Conservation (phyloP, 1,140 invertebrate species). For the Drosophila pseudoananassae region DNA sequence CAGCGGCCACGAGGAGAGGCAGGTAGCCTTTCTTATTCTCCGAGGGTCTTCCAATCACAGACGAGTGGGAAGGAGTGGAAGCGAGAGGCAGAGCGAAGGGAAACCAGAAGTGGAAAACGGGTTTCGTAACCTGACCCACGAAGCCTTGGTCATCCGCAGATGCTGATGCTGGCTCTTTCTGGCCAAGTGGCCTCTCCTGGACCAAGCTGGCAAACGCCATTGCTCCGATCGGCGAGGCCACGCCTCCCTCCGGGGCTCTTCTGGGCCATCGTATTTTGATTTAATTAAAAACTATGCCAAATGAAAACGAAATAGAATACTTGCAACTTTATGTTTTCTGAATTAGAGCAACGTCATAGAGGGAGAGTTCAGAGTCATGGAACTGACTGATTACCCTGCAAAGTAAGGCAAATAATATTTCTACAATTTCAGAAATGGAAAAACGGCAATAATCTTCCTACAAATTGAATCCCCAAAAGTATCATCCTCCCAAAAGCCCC, state of each 20-base stretch:
- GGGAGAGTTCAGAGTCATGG: fast-evolving
- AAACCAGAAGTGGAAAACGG: slow-evolving; percentile 55
- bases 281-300: slow-evolving; percentile 58
- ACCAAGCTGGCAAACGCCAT: slow-evolving; percentile 53
- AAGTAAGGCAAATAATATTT: not conserved
- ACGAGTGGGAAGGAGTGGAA: slow-evolving; percentile 15
- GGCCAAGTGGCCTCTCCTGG: slow-evolving; percentile 5
- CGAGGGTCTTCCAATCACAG: slow-evolving; percentile 66
- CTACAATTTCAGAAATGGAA: not conserved
- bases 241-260: slow-evolving; percentile 27
- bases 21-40: slow-evolving; percentile 47
- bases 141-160: slow-evolving; percentile 48
- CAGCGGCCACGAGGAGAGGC: slow-evolving; percentile 6
- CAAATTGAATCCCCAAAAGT: not conserved
- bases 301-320: slow-evolving; percentile 11
- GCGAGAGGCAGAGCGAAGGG: slow-evolving; percentile 8
- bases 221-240: slow-evolving; percentile 44
- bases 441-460: not conserved
- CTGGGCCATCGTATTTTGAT: slow-evolving; percentile 49
- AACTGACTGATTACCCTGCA: not conserved
- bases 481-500: not conserved
- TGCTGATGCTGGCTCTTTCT: slow-evolving; percentile 42
- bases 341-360: slow-evolving; percentile 7
- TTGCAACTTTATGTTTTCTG: slow-evolving; percentile 32
- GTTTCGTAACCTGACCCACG: slow-evolving; percentile 68